Evolutionary conservation across 2,888 invertebrate species (phyloP).

Genomic region (Thecophora atra): DNA sequence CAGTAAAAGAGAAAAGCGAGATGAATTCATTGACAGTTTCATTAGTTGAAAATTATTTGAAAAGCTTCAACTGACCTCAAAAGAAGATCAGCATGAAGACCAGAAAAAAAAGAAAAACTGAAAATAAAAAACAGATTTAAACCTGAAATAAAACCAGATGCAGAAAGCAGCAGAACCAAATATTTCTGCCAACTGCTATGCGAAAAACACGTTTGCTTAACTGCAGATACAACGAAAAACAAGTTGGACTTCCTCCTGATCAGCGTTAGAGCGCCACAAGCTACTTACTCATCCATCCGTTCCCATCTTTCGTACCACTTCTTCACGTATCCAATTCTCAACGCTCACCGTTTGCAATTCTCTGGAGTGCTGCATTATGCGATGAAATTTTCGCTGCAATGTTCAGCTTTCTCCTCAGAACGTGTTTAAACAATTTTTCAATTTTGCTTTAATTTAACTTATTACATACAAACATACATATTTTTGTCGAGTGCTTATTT

Average conservation of each 20-base stretch:
- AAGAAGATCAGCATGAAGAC: neutral
- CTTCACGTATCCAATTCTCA: neutral
- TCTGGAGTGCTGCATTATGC: conserved; percentile 1
- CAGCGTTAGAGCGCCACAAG: neutral
- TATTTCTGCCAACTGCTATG: neutral
- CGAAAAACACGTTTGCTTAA: neutral
- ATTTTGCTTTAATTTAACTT: conserved; percentile 15
- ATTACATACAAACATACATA: neutral
- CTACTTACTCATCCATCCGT: neutral
- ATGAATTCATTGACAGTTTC: neutral
- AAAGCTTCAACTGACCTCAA: neutral
- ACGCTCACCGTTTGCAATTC: neutral
- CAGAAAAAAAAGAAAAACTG: neutral
- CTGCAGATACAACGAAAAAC: neutral
- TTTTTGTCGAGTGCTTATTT: neutral
- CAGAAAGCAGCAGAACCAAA: too few relatives aligned
- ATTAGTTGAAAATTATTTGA: neutral
- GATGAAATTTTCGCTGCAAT: conserved; percentile 24
- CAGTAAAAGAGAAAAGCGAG: too few relatives aligned
- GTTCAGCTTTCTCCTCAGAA: neutral
- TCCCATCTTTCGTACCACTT: neutral
- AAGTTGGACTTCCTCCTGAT: neutral
- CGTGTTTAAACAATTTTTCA: conserved; percentile 13
- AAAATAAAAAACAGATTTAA: neutral
- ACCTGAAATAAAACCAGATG: too few relatives aligned